Percentiles rank a stretch among this genome's conserved stretches.
Evolutionary conservation across 2,797 vertebrate genomes (phyloP).

Genomic region (Lithobates pipiens): DNA sequence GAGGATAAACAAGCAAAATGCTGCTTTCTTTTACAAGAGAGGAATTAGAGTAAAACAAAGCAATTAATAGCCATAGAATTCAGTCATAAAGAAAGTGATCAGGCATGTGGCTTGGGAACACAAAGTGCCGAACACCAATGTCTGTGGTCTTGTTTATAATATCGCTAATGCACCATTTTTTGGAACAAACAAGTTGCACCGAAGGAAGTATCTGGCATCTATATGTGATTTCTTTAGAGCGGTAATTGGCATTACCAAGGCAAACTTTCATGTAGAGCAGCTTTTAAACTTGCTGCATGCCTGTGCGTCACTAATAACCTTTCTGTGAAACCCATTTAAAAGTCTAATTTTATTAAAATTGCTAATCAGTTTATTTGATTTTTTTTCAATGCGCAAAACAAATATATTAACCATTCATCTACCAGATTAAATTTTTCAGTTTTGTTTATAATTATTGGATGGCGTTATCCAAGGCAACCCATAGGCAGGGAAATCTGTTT

Average conservation of each 20-base stretch:
- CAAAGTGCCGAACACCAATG: conserved; percentile 34
- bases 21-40: conserved; percentile 55
- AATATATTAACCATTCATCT: too few species aligned
- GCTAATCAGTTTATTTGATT: conserved; percentile 33
- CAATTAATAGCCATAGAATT: conserved; percentile 56
- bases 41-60: conserved; percentile 57
- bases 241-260: conserved; percentile 50
- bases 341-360: conserved; percentile 46
- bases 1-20: conserved; percentile 55
- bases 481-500: neutral
- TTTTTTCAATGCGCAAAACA: neutral
- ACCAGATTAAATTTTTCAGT: neutral
- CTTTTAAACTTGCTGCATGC: conserved; percentile 45
- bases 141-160: conserved; percentile 52
- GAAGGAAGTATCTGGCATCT: conserved; percentile 51
- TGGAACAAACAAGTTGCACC: conserved; percentile 57
- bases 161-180: conserved; percentile 55
- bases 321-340: conserved; percentile 51
- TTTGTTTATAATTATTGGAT: neutral
- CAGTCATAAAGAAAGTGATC: conserved; percentile 51
- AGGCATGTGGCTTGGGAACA: conserved; percentile 53
- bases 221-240: conserved; percentile 41
- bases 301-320: conserved; percentile 47
- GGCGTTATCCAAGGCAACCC: neutral
- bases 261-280: conserved; percentile 45